Conservation (phyloP, 2,888 invertebrate genomes). For the Tholera decimalis region DNA sequence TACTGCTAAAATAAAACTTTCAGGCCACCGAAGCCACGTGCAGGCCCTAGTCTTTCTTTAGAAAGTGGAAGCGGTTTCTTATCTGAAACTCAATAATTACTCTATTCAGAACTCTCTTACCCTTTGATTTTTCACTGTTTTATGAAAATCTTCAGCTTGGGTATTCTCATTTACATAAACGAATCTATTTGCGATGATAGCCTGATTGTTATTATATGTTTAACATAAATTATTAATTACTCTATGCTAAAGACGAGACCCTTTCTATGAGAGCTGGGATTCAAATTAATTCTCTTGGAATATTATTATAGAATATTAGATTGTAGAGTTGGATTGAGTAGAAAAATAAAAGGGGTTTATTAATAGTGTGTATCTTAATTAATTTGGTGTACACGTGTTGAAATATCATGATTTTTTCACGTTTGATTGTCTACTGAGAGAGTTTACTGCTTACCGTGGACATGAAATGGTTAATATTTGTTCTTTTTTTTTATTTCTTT, state of each 20-base stretch:
- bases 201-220: conserved; percentile 58
- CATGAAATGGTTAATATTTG: no score
- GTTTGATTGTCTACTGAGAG: no score
- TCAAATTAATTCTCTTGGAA: conserved; percentile 44
- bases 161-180: conserved; percentile 54
- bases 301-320: conserved; percentile 31
- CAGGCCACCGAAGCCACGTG: no score
- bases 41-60: neutral
- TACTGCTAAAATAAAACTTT: no score
- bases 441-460: no score
- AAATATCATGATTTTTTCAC: no score
- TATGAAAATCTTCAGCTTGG: conserved; percentile 24
- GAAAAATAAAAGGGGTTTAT: neutral
- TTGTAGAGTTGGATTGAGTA: conserved; percentile 1
- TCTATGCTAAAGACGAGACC: conserved; percentile 33
- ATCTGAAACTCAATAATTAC: conserved; percentile 23
- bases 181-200: conserved; percentile 46
- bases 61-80: conserved; percentile 15
- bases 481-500: no score
- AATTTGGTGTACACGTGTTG: neutral
- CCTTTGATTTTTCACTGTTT: conserved; percentile 52
- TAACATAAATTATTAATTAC: conserved; percentile 64
- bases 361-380: neutral
- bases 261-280: conserved; percentile 33
- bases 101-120: conserved; percentile 16